phyloP scores from a whole-genome alignment of 2,113 vertebrate species.

The Nesogale talazaci region DNA sequence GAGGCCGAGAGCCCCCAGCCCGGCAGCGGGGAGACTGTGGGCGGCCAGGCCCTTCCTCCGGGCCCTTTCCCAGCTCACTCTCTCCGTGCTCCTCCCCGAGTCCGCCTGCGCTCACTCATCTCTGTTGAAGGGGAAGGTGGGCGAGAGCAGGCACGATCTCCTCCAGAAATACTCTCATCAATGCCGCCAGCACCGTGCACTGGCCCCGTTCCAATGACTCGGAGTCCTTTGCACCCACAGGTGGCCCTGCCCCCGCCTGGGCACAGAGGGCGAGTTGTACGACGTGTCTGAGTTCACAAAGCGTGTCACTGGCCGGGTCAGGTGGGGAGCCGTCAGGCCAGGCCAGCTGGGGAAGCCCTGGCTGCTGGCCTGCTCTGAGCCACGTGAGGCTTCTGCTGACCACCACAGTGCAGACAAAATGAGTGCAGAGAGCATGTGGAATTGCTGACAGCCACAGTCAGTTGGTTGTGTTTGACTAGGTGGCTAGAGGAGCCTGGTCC shows the following conservation, averaged over 20 bases:
- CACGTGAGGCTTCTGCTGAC: fast-evolving
- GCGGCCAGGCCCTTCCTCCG: too few species aligned
- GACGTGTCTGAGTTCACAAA: neutral
- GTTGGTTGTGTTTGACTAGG: too few species aligned
- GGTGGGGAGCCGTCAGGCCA: fast-evolving
- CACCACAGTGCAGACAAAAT: too few species aligned
- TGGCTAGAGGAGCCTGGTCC: too few species aligned
- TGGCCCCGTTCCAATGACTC: neutral
- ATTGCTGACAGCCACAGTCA: too few species aligned
- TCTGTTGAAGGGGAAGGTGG: neutral
- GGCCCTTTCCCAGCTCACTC: too few species aligned
- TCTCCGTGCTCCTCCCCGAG: neutral
- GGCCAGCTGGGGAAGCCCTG: neutral
- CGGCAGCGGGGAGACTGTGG: neutral
- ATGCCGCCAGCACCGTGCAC: fast-evolving
- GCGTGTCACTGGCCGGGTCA: neutral
- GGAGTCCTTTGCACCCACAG: neutral
- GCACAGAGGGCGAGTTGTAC: neutral
- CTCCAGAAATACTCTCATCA: fast-evolving
- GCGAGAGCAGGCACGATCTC: neutral
- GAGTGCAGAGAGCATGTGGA: neutral
- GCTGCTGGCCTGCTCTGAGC: neutral
- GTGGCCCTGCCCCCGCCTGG: too few species aligned
- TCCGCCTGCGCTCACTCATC: too few species aligned
- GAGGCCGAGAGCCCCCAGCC: fast-evolving